These are phyloP conservation scores for Lepus timidus DNA, from an alignment of 2,113 vertebrate species.

Conservation along the genomic window DNA sequence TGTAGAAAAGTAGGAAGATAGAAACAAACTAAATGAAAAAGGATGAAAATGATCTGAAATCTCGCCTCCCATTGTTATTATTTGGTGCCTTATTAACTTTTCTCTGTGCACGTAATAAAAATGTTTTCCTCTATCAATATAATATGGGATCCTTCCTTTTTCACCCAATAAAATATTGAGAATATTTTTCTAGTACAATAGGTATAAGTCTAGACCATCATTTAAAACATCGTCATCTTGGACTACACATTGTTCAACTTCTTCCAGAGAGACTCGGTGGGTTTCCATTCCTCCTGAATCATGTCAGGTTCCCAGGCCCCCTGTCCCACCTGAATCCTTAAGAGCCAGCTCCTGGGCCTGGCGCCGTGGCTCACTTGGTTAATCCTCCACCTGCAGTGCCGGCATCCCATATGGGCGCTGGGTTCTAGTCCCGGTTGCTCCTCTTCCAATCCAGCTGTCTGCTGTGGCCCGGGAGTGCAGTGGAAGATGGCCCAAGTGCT, in stretches of 20 bases:
- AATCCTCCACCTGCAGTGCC: too few species aligned
- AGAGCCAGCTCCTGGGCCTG: background rate
- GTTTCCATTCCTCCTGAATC: background rate
- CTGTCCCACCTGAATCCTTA: background rate
- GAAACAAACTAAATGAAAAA: constrained; percentile 27
- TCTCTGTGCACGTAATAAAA: background rate
- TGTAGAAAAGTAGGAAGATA: constrained; percentile 33
- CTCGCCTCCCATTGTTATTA: background rate
- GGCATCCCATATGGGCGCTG: too few species aligned
- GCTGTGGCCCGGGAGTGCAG: too few species aligned
- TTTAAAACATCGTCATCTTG: background rate
- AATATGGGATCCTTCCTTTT: background rate
- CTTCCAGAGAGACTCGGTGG: background rate
- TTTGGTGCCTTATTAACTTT: constrained; percentile 1
- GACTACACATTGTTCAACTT: background rate
- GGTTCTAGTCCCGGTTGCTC: too few species aligned
- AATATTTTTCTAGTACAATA: constrained; percentile 5
- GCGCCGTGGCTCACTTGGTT: too few species aligned
- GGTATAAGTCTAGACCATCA: background rate
- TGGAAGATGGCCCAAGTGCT: too few species aligned
- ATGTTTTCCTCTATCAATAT: background rate
- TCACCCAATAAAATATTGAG: background rate
- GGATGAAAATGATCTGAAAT: background rate
- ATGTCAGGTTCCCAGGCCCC: background rate
- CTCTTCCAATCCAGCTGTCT: too few species aligned